A percentile compares a stretch with the other conserved stretches of the same genome.
phyloP scores from a whole-genome alignment of 2,113 vertebrate species.

The Alligator mississippiensis region DNA sequence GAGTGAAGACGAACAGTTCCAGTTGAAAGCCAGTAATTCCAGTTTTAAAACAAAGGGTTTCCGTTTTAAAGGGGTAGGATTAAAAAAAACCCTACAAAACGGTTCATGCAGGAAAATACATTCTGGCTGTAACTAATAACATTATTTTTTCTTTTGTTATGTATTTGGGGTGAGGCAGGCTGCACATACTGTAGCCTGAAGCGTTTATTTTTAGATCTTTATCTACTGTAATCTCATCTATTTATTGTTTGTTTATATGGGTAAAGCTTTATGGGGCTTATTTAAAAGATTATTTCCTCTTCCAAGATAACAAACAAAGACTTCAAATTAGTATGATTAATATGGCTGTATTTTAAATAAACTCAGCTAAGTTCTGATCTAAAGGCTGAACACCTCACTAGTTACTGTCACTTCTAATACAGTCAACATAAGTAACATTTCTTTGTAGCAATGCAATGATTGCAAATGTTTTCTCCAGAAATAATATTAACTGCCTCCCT shows the following conservation, averaged over 20 bases:
- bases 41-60: not conserved
- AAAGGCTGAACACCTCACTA: not conserved
- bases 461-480: not conserved
- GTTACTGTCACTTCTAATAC: not conserved
- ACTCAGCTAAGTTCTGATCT: not conserved
- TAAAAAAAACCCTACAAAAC: not conserved
- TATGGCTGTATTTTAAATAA: not conserved
- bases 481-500: not conserved
- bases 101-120: not conserved
- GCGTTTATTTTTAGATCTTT: not conserved
- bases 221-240: not conserved
- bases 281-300: not conserved
- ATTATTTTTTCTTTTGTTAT: not conserved
- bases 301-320: not conserved
- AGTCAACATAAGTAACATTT: not conserved
- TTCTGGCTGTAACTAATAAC: fast-evolving
- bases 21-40: not conserved
- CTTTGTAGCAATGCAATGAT: not conserved
- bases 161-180: not conserved
- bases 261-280: not conserved
- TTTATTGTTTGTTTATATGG: not conserved
- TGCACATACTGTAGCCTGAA: not conserved
- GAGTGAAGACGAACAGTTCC: not conserved
- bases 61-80: not conserved
- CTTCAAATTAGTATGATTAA: not conserved